Base-by-base conservation (phyloP, 92 coral and sea anemone genomes). In the Blastomussa wellsi region DNA sequence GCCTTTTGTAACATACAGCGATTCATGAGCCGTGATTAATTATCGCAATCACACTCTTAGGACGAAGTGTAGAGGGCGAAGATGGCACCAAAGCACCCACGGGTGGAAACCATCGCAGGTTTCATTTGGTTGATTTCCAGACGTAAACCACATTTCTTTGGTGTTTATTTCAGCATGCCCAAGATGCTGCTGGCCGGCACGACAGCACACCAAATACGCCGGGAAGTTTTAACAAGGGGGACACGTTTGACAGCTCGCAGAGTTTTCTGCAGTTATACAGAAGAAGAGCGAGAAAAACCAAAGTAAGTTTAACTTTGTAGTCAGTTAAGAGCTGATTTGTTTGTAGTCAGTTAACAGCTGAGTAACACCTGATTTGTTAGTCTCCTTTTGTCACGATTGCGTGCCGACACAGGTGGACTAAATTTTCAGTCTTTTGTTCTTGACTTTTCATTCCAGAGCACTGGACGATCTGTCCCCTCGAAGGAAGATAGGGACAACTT, bases 401-500 rank as follows among this genome's bases (percentile, higher is more conserved):
- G n/a, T n/a, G n/a, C n/a, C n/a, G n/a, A n/a, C n/a, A 62, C 68
- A 60, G 10, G 15, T 17, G 24, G 31, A 51, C 20, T 44, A 49
- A 24, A n/a, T 74, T 4, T 74, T 69, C 39, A 36, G 15, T 26
- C 15, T 38, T 8, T 48, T 31, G 37, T 31, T 0, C 0, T 71
- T 9, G 0, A 1, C 17, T 17, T 35, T 24, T 22, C 3, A 0
- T 37, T 49, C 32, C 44, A 96, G 98, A 95, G 95, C 70, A 88
- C 93, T n/a, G 98, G 98, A 8, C 95, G 98, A 13, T 57, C 89
- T 24, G 95, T 90, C 71, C 98, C 98, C 2, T 82, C 89, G 20
- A 96, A 96, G 82, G 98, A 96, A 8, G 96, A 96, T 81, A 88
- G 88, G 84, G 98, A 94, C 28, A 90, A 84, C 35, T 94, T 94